A percentile compares a stretch with the other conserved stretches of the same genome.
These are phyloP conservation scores for Gryllus bimaculatus DNA, from an alignment of 1,140 invertebrate species.

Conservation along the genomic window DNA sequence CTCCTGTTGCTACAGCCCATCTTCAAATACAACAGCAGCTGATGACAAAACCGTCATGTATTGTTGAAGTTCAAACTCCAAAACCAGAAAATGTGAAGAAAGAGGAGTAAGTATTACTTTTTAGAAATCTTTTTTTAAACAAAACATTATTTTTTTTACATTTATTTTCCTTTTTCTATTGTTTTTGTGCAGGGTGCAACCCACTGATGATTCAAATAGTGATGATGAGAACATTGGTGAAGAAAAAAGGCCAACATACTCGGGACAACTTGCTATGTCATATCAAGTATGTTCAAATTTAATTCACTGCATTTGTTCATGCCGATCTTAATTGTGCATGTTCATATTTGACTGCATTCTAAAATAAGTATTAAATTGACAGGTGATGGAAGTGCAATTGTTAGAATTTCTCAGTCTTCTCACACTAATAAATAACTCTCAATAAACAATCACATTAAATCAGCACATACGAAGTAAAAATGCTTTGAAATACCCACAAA, in stretches of 20 bases:
- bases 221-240: slow-evolving; percentile 11
- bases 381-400: too few relatives aligned
- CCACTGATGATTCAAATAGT: neutral
- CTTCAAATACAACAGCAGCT: neutral
- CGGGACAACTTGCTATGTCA: neutral
- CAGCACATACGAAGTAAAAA: too few relatives aligned
- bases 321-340: neutral
- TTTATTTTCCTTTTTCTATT: neutral
- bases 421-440: too few relatives aligned
- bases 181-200: slow-evolving; percentile 12
- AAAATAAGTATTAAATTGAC: too few relatives aligned
- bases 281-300: neutral
- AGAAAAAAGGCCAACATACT: neutral
- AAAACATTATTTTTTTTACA: neutral
- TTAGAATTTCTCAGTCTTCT: too few relatives aligned
- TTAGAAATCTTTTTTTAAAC: neutral
- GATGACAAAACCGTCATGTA: neutral
- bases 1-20: neutral
- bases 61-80: neutral
- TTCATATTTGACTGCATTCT: too few relatives aligned
- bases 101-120: slow-evolving; percentile 6
- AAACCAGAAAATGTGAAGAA: neutral
- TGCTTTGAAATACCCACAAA: too few relatives aligned
- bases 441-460: too few relatives aligned
- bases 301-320: neutral